Evolutionary conservation across 2,797 vertebrate species (phyloP), one percentile per base, ranked within the genome.

Genomic region (Ispidina picta): DNA sequence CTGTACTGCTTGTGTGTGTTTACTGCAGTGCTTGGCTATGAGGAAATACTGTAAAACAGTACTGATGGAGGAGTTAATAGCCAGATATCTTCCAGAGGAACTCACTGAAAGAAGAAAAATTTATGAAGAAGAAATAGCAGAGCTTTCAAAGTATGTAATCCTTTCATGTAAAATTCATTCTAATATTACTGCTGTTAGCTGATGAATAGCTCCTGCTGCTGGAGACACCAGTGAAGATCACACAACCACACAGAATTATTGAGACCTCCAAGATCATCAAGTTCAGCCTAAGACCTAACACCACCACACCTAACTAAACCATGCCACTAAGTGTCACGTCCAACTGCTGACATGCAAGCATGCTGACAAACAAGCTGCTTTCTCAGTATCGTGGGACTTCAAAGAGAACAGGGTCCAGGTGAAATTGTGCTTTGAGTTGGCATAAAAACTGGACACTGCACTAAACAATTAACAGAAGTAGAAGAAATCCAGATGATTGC

Each of bases 101-200:
- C 95, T 98, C 75, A 96, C 96, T 16, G 98, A 98, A 82, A 95
- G 98, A 82, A 97, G 95, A 77, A 96, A 93, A 77, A 94, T 98
- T 88, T 92, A 97, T 80, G 97, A 98, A 95, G 98, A 98, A 71
- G 98, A 98, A 96, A 98, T 98, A 92, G 97, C 97, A 89, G 98
- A 98, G 88, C 97, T 98, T 76, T 98, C 98, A 77, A 98, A 98
- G 98, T 98, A 98, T 28, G 97, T 96, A 92, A 95, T 76, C 62
- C 16, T 52, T 90, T 92, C 80, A 51, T 69, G 60, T 83, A 46
- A 88, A 93, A 68, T 51, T 54, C 43, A 33, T 2, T 77, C 22
- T 51, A 68, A 35, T 83, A 41, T 14, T 37, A 6, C 41, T 83
- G 77, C 64, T 1, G 12, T 66, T 73, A 56, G 39, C 71, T 91